Evolutionary conservation across 2,113 vertebrate genomes (phyloP), one percentile per base, ranked within the genome.

Genomic region (Eira barbara): DNA sequence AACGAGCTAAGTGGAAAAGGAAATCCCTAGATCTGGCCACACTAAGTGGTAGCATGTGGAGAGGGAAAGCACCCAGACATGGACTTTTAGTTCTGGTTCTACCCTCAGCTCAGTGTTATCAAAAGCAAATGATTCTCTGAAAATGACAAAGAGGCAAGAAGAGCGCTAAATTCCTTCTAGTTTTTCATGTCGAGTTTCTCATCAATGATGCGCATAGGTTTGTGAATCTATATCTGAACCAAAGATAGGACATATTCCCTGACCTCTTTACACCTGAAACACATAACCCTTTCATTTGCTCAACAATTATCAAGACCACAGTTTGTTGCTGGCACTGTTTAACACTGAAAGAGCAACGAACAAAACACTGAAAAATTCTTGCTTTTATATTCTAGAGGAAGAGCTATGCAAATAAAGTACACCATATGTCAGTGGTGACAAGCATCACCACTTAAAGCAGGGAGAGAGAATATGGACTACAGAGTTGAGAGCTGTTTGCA

Each of bases 71-170:
- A 65, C 47, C 71, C 36, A 59, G 67, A 21, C 25, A 25, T 47
- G 34, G 49, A 71, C 12, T 49, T 78, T 87, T 59, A 31, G 14
- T 71, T 91, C 55, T 49, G 45, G 4, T n/a, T 80, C 67, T 36
- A 45, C 49, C 31, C 39, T 52, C 73, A 81, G 67, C 5, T 47
- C 73, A 31, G n/a, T 17, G 11, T 94, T 27, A 61, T 34, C 42
- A 65, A 88, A 89, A 93, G 39, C 59, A 93, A 93, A 31, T 67
- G 20, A 85, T 67, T 52, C 93, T 90, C 61, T 96, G 36, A 74
- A 97, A 83, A 91, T 25, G 45, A 82, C 34, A 71, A 25, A 71
- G n/a, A 7, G 14, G 39, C 15, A 71, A 85, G 55, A 39, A 69
- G 79, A 83, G 34, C 3, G 2, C 39, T 61, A 80, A 39, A 3